Conservation (phyloP, 35 echinoderm and acorn worm species). For the Acanthaster planci region DNA sequence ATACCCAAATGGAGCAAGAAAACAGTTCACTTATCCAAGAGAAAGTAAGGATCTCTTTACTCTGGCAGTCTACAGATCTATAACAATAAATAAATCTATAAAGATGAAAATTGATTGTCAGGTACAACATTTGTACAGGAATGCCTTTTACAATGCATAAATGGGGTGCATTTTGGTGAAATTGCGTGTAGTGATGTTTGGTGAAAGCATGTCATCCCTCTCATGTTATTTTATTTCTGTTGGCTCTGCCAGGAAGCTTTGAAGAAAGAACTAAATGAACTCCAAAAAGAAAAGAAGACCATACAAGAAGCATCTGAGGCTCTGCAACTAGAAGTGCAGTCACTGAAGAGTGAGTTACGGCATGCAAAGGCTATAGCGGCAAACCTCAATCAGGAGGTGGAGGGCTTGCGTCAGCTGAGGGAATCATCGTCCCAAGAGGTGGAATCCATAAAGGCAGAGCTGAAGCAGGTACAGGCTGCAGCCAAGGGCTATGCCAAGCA, state of each 20-base stretch:
- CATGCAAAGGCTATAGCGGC: neutral
- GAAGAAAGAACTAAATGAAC: conserved; percentile 3
- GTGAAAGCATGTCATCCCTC: too few species aligned
- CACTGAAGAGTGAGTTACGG: too few species aligned
- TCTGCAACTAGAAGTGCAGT: too few species aligned
- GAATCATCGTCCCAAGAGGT: conserved; percentile 9
- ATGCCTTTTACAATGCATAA: too few species aligned
- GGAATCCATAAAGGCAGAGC: neutral
- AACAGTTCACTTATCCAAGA: conserved; percentile 11
- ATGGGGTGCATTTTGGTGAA: too few species aligned
- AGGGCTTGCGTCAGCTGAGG: conserved; percentile 23
- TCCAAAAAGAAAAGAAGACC: conserved; percentile 18
- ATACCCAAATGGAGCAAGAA: conserved; percentile 30
- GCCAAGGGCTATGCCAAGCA: neutral
- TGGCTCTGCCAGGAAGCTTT: conserved; percentile 23
- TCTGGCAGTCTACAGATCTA: too few species aligned
- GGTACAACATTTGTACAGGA: too few species aligned
- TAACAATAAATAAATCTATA: too few species aligned
- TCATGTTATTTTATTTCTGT: neutral
- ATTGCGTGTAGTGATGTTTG: too few species aligned
- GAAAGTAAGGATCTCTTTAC: conserved; percentile 33
- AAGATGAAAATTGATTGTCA: too few species aligned
- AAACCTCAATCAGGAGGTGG: conserved; percentile 33
- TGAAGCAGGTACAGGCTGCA: neutral
- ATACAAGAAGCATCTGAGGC: neutral